Evolutionary conservation across 2,797 vertebrate genomes (phyloP), one percentile per base, ranked within the genome.

Genomic region (Pangasius macronema): DNA sequence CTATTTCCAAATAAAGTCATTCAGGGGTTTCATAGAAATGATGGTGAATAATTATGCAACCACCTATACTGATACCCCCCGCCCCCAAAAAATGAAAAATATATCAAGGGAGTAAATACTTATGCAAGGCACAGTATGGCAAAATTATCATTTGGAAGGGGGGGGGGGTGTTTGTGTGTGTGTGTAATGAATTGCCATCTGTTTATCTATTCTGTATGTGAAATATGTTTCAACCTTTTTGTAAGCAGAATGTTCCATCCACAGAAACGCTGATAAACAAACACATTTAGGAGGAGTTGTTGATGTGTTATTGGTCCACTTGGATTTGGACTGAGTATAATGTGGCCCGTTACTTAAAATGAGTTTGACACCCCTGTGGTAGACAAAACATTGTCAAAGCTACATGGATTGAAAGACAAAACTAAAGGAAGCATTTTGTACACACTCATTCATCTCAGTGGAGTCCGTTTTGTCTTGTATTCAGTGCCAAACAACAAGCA

Each of bases 341-440:
- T 5, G 16, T 33, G 61, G n/a, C n/a, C 82, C 4, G 5, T 51
- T 49, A 67, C 10, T 5, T 22, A 5, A 51, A 65, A 30, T 33
- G 18, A 51, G 27, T 83, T 68, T 68, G 82, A 83, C 82, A 49
- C 82, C 82, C 63, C 82, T 73, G 67, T 20, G 42, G 85, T 79
- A 86, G 90, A 85, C 42, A 84, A 85, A 80, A 88, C 83, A 82
- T 51, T 82, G 85, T 92, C 91, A 91, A 91, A 92, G 93, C 92
- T 93, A 91, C 92, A 91, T 87, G 75, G 85, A 79, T 85, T 72
- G 84, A 88, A 46, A 85, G 70, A 30, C 24, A 72, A 82, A 77
- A 42, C 42, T 70, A 63, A 46, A 84, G 67, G 20, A 13, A 65
- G 76, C 39, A 39, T 73, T 86, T 63, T 81, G 63, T 72, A 84